phyloP scores from a whole-genome alignment of 2,888 invertebrate species.

The Rhagonycha fulva region DNA sequence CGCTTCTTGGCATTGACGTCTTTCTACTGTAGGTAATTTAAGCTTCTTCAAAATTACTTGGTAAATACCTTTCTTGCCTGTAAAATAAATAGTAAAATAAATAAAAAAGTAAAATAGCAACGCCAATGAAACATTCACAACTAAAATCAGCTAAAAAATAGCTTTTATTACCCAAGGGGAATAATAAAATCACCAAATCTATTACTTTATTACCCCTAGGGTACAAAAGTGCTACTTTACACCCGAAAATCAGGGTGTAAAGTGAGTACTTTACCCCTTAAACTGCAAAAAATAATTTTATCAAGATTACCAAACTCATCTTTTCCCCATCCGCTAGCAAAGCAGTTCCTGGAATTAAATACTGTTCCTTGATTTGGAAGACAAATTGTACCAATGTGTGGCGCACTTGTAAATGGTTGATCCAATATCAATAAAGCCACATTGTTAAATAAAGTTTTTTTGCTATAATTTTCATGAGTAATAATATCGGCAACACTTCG shows the following conservation, averaged over 20 bases:
- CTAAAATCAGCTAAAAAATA: too few relatives aligned
- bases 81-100: too few relatives aligned
- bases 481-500: slow-evolving; percentile 57
- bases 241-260: too few relatives aligned
- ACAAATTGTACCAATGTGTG: slow-evolving; percentile 74
- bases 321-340: slow-evolving; percentile 83
- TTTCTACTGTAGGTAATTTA: slow-evolving; percentile 68
- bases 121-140: too few relatives aligned
- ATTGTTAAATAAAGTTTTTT: slow-evolving; percentile 68
- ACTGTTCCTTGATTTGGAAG: slow-evolving; percentile 62
- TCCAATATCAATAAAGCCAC: slow-evolving; percentile 68
- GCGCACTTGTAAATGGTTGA: slow-evolving; percentile 60
- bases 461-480: slow-evolving; percentile 61
- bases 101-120: too few relatives aligned
- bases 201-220: too few relatives aligned
- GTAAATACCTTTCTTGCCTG: slow-evolving; percentile 65
- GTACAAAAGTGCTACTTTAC: too few relatives aligned
- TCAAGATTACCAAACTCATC: slow-evolving; percentile 66
- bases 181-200: too few relatives aligned
- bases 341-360: slow-evolving; percentile 58
- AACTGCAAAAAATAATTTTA: too few relatives aligned
- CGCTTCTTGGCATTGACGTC: slow-evolving; percentile 62
- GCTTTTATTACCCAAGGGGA: too few relatives aligned
- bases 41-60: slow-evolving; percentile 77
- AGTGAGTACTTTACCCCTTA: too few relatives aligned